Conservation (phyloP, 1,140 invertebrate genomes). For the Hycleus phaleratus region DNA sequence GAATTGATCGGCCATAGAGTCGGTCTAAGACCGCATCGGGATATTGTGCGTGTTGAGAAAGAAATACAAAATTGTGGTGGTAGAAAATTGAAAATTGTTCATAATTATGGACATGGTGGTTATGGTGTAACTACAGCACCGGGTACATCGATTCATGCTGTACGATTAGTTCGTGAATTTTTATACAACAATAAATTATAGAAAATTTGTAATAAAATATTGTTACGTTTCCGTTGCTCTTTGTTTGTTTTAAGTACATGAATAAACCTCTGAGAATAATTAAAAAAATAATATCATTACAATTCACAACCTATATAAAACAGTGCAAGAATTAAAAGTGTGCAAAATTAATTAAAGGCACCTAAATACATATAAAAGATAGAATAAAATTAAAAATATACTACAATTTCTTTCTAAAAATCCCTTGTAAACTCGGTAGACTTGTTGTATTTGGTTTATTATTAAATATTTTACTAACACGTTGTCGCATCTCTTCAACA, state of each 20-base stretch:
- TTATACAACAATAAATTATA: conserved; percentile 49
- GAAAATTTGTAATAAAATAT: conserved; percentile 8
- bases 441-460: conserved; percentile 33
- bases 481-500: conserved; percentile 54
- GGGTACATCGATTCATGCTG: conserved; percentile 71
- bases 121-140: conserved; percentile 83
- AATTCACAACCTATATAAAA: neutral
- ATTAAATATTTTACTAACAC: conserved; percentile 54
- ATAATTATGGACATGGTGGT: conserved; percentile 90
- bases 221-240: neutral
- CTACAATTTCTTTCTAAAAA: conserved; percentile 34
- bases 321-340: neutral
- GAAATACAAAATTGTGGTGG: conserved; percentile 45
- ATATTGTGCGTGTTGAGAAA: conserved; percentile 66
- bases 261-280: neutral
- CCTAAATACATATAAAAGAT: too few species aligned
- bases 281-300: neutral
- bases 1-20: conserved; percentile 58
- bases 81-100: conserved; percentile 58
- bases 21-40: conserved; percentile 70
- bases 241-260: neutral
- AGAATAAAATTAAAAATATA: too few species aligned
- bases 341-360: neutral
- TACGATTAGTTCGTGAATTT: conserved; percentile 55
- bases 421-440: conserved; percentile 31